phyloP scores from a whole-genome alignment of 1,140 invertebrate genomes.

The Latrodectus geometricus region DNA sequence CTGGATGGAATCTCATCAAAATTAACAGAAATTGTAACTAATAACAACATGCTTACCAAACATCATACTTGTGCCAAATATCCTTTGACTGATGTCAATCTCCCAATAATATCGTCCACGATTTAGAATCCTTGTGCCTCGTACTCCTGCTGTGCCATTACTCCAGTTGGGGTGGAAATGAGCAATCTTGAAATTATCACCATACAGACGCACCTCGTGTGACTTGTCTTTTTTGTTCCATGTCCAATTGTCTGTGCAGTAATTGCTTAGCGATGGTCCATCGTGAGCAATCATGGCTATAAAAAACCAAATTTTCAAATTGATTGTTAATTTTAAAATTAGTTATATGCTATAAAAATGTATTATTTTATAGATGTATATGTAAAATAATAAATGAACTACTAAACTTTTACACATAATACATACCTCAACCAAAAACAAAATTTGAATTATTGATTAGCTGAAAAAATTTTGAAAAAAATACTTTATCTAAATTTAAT shows the following conservation, averaged over 20 bases:
- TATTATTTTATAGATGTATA: no score
- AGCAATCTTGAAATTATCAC: slow-evolving; percentile 71
- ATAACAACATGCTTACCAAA: slow-evolving; percentile 70
- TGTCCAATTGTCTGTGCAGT: slow-evolving; percentile 76
- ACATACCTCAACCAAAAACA: no score
- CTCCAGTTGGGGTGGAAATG: slow-evolving; percentile 83
- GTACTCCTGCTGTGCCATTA: slow-evolving; percentile 79
- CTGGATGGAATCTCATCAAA: no score
- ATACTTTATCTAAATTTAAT: no score
- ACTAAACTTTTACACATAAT: no score
- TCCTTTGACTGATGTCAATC: slow-evolving; percentile 75
- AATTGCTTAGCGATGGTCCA: slow-evolving; percentile 12
- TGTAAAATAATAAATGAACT: no score
- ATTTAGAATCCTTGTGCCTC: slow-evolving; percentile 76
- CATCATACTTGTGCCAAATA: slow-evolving; percentile 84
- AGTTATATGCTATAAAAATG: no score
- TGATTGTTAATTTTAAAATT: no score
- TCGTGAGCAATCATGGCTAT: slow-evolving; percentile 3
- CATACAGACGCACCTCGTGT: slow-evolving; percentile 75
- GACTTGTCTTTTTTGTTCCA: slow-evolving; percentile 77
- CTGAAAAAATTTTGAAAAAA: no score
- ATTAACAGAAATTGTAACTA: no score
- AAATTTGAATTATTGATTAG: no score
- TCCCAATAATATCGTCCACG: slow-evolving; percentile 80
- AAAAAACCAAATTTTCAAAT: not conserved